These are phyloP conservation scores for Chromis chromis DNA, from an alignment of 2,797 vertebrate species.

Conservation along the genomic window DNA sequence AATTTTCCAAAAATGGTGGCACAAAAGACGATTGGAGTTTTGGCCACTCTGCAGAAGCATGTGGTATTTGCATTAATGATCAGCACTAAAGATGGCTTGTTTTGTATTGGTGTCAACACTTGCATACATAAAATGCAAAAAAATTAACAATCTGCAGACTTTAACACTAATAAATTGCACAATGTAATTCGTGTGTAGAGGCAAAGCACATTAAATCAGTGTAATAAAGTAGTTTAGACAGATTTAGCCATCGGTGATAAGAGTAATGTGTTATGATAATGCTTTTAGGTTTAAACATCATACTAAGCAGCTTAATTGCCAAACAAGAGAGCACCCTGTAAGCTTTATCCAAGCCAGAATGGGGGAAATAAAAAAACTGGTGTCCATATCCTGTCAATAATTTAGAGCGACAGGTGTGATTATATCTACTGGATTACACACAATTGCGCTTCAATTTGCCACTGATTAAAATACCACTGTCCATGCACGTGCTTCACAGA, in stretches of 20 bases:
- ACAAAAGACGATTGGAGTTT: neutral
- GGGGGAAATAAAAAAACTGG: neutral
- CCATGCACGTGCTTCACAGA: too few species aligned
- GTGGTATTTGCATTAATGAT: neutral
- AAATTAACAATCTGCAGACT: neutral
- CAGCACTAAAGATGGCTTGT: neutral
- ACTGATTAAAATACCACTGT: too few species aligned
- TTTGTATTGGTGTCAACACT: neutral
- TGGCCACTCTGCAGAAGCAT: neutral
- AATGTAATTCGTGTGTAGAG: neutral
- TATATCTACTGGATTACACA: neutral
- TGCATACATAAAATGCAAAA: neutral
- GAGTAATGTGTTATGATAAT: slow-evolving; percentile 11
- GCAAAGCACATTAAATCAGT: neutral
- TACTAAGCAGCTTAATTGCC: slow-evolving; percentile 6
- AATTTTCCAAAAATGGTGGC: neutral
- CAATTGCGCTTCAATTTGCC: too few species aligned
- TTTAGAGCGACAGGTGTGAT: neutral
- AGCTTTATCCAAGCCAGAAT: neutral
- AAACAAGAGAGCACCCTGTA: neutral
- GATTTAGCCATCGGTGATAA: neutral
- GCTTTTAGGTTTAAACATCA: slow-evolving; percentile 11
- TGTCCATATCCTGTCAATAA: neutral
- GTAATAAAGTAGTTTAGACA: slow-evolving; percentile 9
- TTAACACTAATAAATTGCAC: neutral